These are phyloP conservation scores for Pristionchus exspectatus DNA, from an alignment of 2,888 invertebrate species.

Conservation along the genomic window DNA sequence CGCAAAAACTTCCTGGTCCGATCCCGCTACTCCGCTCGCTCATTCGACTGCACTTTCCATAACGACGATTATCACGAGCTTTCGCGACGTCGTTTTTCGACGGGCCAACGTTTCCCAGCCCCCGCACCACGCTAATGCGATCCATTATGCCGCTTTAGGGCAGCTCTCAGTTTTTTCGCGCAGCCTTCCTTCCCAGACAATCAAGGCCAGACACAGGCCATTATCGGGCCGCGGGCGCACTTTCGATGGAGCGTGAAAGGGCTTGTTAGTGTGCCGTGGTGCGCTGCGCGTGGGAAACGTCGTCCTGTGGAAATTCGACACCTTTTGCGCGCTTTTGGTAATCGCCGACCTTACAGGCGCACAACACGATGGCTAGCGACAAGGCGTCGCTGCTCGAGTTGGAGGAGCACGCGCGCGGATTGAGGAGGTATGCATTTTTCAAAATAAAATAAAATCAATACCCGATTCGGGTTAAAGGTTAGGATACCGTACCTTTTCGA, in stretches of 20 bases:
- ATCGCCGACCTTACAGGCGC: conserved; percentile 3
- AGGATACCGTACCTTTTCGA: not conserved
- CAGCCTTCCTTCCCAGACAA: not conserved
- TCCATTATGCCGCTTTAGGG: not conserved
- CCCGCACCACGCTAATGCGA: not conserved
- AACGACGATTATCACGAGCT: not conserved
- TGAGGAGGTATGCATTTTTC: conserved; percentile 4
- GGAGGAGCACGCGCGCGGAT: conserved; percentile 37
- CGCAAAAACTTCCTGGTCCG: not conserved
- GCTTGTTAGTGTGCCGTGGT: not conserved
- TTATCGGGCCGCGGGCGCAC: not conserved
- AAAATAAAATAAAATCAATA: not conserved
- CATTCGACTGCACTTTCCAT: not conserved
- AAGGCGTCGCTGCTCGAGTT: conserved; percentile 49
- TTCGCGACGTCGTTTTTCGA: not conserved
- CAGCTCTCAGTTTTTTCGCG: not conserved
- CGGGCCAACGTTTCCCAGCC: not conserved
- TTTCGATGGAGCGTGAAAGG: conserved; percentile 25
- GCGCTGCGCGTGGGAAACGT: not conserved
- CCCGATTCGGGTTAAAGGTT: too few species aligned
- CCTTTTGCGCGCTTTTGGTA: not conserved
- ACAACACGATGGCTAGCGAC: conserved; percentile 38
- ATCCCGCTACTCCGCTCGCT: not conserved
- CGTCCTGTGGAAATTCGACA: conserved; percentile 9
- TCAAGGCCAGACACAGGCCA: conserved; percentile 34